Conservation (phyloP, 2,888 invertebrate species). For the Callyntrura sp. region DNA sequence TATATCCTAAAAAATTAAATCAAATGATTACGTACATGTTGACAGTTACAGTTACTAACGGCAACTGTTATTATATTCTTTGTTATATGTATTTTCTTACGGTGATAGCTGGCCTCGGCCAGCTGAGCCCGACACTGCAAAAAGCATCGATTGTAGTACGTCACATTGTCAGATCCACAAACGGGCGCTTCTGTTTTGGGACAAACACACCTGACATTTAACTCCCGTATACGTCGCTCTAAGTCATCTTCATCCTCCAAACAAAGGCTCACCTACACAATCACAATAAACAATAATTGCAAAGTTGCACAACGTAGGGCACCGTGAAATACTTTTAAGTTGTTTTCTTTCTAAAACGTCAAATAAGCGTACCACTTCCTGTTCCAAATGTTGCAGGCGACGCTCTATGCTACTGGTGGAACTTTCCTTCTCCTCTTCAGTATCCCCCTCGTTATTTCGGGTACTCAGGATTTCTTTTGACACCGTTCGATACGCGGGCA, state of each 20-base stretch:
- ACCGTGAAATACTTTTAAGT: background rate
- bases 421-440: background rate
- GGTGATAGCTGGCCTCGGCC: constrained; percentile 63
- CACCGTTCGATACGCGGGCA: background rate
- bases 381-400: constrained; percentile 32
- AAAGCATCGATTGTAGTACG: constrained; percentile 77
- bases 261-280: constrained; percentile 76
- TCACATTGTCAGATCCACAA: constrained; percentile 77
- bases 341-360: background rate
- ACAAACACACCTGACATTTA: constrained; percentile 72
- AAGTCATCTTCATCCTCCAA: constrained; percentile 75
- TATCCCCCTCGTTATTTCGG: background rate
- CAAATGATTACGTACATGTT: background rate
- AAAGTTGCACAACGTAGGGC: background rate
- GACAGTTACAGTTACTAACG: too few species aligned
- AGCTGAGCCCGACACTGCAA: constrained; percentile 72
- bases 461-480: background rate
- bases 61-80: background rate
- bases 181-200: constrained; percentile 77
- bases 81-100: constrained; percentile 57
- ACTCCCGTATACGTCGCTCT: constrained; percentile 46
- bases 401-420: constrained; percentile 28
- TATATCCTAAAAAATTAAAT: constrained; percentile 65
- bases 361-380: constrained; percentile 45
- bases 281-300: too few species aligned